A percentile compares a stretch with the other conserved stretches of the same genome.
phyloP scores from a whole-genome alignment of 2,113 vertebrate genomes.

The Uria lomvia region DNA sequence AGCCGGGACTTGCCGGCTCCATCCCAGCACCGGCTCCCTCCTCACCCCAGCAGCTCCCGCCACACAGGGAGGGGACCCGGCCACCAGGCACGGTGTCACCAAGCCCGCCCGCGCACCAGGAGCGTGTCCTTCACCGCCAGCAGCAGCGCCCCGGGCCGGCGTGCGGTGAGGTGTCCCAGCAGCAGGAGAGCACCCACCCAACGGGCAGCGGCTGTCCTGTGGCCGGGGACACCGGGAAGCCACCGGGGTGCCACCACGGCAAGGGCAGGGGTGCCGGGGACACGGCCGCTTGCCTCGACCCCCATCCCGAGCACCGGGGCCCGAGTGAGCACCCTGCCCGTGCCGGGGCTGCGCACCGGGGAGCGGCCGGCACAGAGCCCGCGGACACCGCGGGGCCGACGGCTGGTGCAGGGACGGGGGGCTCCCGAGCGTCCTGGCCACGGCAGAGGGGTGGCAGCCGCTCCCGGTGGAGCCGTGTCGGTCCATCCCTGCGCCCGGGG shows the following conservation, averaged over 20 bases:
- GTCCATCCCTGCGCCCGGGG: accelerated
- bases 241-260: accelerated
- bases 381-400: too few relatives aligned
- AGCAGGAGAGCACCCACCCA: background rate
- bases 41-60: background rate
- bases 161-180: background rate
- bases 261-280: background rate
- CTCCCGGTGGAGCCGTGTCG: background rate
- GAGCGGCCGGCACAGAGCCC: background rate
- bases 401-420: background rate
- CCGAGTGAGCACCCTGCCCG: background rate
- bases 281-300: too few relatives aligned
- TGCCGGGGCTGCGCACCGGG: background rate
- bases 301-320: background rate
- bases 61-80: accelerated
- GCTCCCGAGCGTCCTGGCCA: too few relatives aligned
- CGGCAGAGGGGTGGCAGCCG: background rate
- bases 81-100: accelerated
- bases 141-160: background rate
- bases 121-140: accelerated
- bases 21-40: background rate
- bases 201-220: background rate
- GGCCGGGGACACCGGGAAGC: background rate
- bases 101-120: accelerated
- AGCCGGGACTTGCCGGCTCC: too few relatives aligned